A percentile compares a stretch with the other conserved stretches of the same genome.
Conservation (phyloP, 2,797 vertebrate genomes). For the Lepus oiostolus region DNA sequence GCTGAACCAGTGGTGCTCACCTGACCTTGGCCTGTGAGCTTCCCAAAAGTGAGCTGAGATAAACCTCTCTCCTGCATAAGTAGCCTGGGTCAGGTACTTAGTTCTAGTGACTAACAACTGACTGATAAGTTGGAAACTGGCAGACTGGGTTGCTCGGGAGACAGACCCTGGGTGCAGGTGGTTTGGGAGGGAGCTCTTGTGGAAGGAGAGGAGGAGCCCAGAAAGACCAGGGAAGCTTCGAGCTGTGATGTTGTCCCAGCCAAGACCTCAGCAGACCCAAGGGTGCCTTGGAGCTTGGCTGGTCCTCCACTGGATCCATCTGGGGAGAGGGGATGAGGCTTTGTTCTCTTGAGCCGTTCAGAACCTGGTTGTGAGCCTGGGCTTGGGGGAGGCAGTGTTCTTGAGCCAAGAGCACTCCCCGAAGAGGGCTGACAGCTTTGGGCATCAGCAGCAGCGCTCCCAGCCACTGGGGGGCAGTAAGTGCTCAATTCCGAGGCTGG, state of each 20-base stretch:
- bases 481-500: neutral
- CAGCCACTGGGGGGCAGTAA: neutral
- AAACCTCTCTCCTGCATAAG: too few relatives aligned
- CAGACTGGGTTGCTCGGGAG: neutral
- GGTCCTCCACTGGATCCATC: neutral
- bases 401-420: neutral
- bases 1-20: too few relatives aligned
- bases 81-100: too few relatives aligned
- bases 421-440: neutral
- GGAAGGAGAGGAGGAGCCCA: neutral
- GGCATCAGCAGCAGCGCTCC: neutral
- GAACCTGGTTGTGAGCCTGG: neutral
- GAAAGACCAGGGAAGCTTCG: neutral
- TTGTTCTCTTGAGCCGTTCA: neutral
- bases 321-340: neutral
- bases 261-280: neutral
- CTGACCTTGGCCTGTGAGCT: too few relatives aligned
- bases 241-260: neutral
- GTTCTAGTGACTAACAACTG: too few relatives aligned
- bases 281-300: neutral
- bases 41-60: too few relatives aligned
- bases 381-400: neutral
- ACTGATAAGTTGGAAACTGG: too few relatives aligned
- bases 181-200: neutral
- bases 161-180: accelerated